Percentiles rank a stretch among this genome's conserved stretches.
Evolutionary conservation across 2,888 invertebrate genomes (phyloP).

Genomic region (Tenthredo notha): DNA sequence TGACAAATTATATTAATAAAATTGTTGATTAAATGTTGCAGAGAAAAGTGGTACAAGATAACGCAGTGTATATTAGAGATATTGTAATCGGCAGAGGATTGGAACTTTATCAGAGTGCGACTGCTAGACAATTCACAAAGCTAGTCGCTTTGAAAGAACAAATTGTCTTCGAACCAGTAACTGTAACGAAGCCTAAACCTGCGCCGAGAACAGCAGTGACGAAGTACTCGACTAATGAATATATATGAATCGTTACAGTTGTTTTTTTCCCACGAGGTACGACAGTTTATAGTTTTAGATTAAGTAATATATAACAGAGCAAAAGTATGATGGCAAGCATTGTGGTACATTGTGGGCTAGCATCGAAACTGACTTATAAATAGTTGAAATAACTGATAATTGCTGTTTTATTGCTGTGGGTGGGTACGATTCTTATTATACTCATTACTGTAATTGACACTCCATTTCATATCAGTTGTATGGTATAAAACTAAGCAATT

Average conservation of each 20-base stretch:
- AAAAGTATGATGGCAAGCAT: background rate
- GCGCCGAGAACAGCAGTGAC: slow-evolving; percentile 83
- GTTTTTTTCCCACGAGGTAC: slow-evolving; percentile 16
- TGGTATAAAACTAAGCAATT: background rate
- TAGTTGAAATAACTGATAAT: background rate
- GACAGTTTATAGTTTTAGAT: slow-evolving; percentile 4
- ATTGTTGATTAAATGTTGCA: slow-evolving; percentile 75
- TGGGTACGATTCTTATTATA: background rate
- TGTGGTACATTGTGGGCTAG: background rate
- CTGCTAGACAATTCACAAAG: slow-evolving; percentile 71
- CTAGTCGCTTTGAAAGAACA: slow-evolving; percentile 77
- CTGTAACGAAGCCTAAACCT: slow-evolving; percentile 79
- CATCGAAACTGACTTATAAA: background rate
- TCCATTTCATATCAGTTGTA: background rate
- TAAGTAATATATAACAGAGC: slow-evolving; percentile 5
- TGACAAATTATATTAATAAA: background rate
- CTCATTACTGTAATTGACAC: background rate
- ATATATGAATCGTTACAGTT: slow-evolving; percentile 78
- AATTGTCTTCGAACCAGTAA: slow-evolving; percentile 82
- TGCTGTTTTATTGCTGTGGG: background rate
- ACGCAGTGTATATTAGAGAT: slow-evolving; percentile 84
- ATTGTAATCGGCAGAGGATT: slow-evolving; percentile 75
- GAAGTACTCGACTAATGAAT: slow-evolving; percentile 86
- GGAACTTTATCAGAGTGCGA: slow-evolving; percentile 73
- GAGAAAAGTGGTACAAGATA: slow-evolving; percentile 86